Evolutionary conservation across 2,888 invertebrate genomes (phyloP).

Genomic region (Frankliniella intonsa): DNA sequence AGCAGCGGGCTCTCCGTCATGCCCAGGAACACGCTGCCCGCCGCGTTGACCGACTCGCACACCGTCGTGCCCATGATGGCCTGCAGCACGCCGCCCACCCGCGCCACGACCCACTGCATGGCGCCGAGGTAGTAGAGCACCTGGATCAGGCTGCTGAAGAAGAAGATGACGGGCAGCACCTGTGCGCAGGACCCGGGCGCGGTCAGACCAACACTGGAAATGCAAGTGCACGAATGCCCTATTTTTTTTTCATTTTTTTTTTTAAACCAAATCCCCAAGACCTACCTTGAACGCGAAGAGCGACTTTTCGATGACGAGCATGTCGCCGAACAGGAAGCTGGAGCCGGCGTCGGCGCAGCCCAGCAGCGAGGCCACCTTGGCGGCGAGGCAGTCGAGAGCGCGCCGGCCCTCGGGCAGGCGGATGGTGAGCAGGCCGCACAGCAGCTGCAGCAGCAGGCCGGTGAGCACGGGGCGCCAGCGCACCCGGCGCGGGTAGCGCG

Average conservation of each 20-base stretch:
- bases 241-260: neutral
- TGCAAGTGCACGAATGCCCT: neutral
- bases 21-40: conserved; percentile 91
- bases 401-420: conserved; percentile 73
- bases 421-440: conserved; percentile 78
- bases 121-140: conserved; percentile 83
- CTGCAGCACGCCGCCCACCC: conserved; percentile 73
- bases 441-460: conserved; percentile 78
- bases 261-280: neutral
- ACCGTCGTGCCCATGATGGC: conserved; percentile 77
- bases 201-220: neutral
- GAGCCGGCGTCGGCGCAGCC: conserved; percentile 74
- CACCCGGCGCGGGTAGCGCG: conserved; percentile 57
- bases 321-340: conserved; percentile 75
- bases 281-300: conserved; percentile 84
- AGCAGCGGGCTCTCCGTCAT: conserved; percentile 88
- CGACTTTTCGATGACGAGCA: conserved; percentile 53
- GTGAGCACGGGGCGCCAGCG: conserved; percentile 75
- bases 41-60: conserved; percentile 88
- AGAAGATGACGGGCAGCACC: conserved; percentile 86
- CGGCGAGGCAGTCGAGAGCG: conserved; percentile 65
- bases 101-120: conserved; percentile 79
- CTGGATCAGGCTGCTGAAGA: conserved; percentile 87
- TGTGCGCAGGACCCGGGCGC: conserved; percentile 42
- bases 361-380: conserved; percentile 70